Base-by-base conservation (phyloP, 1,140 invertebrate genomes). In the Eumaeus atala region DNA sequence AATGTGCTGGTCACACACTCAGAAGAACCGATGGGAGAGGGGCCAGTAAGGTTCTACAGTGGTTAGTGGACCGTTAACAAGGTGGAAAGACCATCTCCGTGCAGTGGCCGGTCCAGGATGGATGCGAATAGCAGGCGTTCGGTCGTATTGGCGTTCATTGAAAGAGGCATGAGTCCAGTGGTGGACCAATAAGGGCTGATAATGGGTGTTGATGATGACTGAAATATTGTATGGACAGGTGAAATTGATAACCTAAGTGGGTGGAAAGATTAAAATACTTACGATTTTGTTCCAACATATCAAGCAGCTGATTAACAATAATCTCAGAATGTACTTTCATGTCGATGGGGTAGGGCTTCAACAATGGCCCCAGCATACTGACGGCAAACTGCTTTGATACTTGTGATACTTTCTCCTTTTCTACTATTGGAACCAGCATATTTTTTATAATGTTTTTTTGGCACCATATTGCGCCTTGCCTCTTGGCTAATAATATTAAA, bases 321-420 rank as follows among this genome's bases (percentile, higher is more conserved):
- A 87, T 77, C 70, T 87, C 80, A 58, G 72, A 76, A 48, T 87
- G 72, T 6, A 82, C 67, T 64, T 76, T 79, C 82, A 87, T 87
- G 35, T 80, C 71, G 5, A 35, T 42, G 10, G 83, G 78, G 54
- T 76, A 88, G 1, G 84, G 84, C 52, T 80, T 80, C 14, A 84
- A 38, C n/a, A 88, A 48, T 8, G 82, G 74, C 42, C 87, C 87
- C 18, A 88, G 57, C 47, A 84, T 53, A 8, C 72, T 66, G 0
- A 85, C 61, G 61, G 77, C 80, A 51, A 86, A 83, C 38, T 64
- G 57, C 56, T 73, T 81, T 9, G 62, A 59, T 44, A 38, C 56
- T 6, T 66, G 42, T 5, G 67, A 53, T 9, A 54, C 48, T 33
- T 56, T 61, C n/a, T 64, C 54, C 36, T 77, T 64, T 21, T 83